A percentile compares a stretch with the other conserved stretches of the same genome.
These are phyloP conservation scores for Globodera ellingtonae DNA, from an alignment of 1,140 invertebrate species.

Conservation along the genomic window DNA sequence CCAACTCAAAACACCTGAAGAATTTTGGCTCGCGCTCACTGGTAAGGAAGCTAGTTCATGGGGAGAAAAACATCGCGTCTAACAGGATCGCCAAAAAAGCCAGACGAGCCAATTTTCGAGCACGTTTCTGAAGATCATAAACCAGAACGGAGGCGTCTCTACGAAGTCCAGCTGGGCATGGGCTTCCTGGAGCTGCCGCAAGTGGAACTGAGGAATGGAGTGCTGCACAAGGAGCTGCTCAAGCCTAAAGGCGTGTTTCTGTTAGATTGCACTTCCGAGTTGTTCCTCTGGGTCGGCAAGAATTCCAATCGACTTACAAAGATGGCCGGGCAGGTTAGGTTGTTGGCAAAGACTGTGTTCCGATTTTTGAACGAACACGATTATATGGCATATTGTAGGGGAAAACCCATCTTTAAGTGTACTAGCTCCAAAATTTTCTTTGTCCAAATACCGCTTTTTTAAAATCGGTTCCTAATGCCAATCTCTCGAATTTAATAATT, in stretches of 20 bases:
- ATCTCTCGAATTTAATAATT: not conserved
- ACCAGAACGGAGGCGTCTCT: constrained; percentile 79
- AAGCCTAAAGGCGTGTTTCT: constrained; percentile 91
- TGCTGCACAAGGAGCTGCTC: constrained; percentile 74
- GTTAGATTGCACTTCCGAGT: constrained; percentile 88
- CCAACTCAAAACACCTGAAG: constrained; percentile 78
- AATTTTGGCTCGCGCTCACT: constrained; percentile 76
- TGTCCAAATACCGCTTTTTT: too few relatives aligned
- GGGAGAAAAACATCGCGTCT: not conserved
- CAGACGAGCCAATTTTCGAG: constrained; percentile 69
- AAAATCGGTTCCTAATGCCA: not conserved
- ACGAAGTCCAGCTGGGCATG: constrained; percentile 93
- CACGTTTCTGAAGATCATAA: constrained; percentile 79
- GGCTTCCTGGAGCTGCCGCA: constrained; percentile 97
- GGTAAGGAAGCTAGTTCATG: constrained; percentile 26
- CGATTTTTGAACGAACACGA: not conserved
- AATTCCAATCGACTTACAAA: constrained; percentile 92
- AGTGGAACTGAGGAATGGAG: constrained; percentile 72
- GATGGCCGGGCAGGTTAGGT: constrained; percentile 73
- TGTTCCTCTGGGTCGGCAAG: constrained; percentile 99
- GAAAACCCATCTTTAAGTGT: too few relatives aligned
- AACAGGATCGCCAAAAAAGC: constrained; percentile 28
- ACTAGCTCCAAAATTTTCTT: too few relatives aligned
- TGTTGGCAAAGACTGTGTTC: not conserved
- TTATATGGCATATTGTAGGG: not conserved